Evolutionary conservation across 2,113 vertebrate genomes (phyloP).

Genomic region (Aix galericulata): DNA sequence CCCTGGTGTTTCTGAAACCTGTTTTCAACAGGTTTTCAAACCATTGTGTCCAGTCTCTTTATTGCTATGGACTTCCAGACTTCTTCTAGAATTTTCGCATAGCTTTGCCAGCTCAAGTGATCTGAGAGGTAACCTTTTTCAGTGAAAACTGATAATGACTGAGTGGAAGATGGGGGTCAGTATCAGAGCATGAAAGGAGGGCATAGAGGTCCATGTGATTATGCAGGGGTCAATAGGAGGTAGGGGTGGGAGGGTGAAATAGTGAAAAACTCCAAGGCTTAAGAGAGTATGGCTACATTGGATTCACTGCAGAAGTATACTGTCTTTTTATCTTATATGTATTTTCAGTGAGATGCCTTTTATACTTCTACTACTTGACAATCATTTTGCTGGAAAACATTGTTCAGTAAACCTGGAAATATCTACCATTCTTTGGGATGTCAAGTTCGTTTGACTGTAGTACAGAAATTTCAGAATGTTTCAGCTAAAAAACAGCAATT

Average conservation of each 20-base stretch:
- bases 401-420: not conserved
- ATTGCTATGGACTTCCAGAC: not conserved
- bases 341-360: slow-evolving; percentile 4
- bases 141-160: not conserved
- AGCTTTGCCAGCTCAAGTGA: not conserved
- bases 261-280: not conserved
- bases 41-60: not conserved
- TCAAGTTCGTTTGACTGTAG: not conserved
- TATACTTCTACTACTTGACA: not conserved
- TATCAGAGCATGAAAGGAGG: not conserved
- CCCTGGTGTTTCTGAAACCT: not conserved
- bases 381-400: not conserved
- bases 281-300: not conserved
- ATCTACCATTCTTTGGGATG: not conserved
- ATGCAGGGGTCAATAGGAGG: not conserved
- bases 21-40: not conserved
- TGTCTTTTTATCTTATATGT: not conserved
- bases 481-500: slow-evolving; percentile 5
- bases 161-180: not conserved
- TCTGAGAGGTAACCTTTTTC: not conserved
- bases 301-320: not conserved
- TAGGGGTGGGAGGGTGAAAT: not conserved
- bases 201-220: not conserved
- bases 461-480: not conserved
- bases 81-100: not conserved